Percentiles rank a stretch among this genome's conserved stretches.
These are phyloP conservation scores for Bhutanitis thaidina DNA, from an alignment of 2,888 invertebrate genomes.

Conservation along the genomic window DNA sequence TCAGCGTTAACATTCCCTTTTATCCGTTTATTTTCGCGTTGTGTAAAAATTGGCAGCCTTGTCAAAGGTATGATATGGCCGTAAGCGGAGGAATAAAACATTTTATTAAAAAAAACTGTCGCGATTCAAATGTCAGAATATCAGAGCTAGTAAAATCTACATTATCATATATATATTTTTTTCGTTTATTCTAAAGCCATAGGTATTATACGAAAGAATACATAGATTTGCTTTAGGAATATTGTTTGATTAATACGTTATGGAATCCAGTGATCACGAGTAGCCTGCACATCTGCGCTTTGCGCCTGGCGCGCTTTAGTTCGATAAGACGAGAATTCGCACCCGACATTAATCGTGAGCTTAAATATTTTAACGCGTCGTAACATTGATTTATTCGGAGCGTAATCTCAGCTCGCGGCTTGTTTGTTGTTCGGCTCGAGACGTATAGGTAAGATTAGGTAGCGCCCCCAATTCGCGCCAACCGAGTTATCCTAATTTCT, in stretches of 20 bases:
- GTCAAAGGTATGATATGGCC: conserved; percentile 5
- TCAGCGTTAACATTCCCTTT: conserved; percentile 13
- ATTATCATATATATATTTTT: too few relatives aligned
- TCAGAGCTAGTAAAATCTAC: too few relatives aligned
- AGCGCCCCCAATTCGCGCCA: conserved; percentile 49
- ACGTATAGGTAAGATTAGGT: conserved; percentile 73
- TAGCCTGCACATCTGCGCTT: conserved; percentile 44
- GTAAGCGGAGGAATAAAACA: not conserved
- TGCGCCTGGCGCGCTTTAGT: conserved; percentile 36
- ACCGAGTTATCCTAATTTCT: conserved; percentile 40
- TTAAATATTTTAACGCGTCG: conserved; percentile 79
- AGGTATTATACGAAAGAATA: not conserved
- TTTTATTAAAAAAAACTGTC: not conserved
- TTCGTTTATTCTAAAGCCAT: too few relatives aligned
- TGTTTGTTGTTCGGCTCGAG: conserved; percentile 76
- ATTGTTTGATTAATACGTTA: conserved; percentile 39
- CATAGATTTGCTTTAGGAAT: conserved; percentile 28
- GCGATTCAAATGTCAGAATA: not conserved
- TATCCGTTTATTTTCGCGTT: conserved; percentile 6
- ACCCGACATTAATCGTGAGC: conserved; percentile 73
- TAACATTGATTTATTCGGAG: conserved; percentile 77
- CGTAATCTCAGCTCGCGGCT: conserved; percentile 74
- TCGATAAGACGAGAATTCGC: conserved; percentile 60
- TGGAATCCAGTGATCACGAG: conserved; percentile 39
- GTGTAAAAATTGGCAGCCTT: conserved; percentile 8